phyloP scores from a whole-genome alignment of 2,888 invertebrate species.

The Ariolimax columbianus region DNA sequence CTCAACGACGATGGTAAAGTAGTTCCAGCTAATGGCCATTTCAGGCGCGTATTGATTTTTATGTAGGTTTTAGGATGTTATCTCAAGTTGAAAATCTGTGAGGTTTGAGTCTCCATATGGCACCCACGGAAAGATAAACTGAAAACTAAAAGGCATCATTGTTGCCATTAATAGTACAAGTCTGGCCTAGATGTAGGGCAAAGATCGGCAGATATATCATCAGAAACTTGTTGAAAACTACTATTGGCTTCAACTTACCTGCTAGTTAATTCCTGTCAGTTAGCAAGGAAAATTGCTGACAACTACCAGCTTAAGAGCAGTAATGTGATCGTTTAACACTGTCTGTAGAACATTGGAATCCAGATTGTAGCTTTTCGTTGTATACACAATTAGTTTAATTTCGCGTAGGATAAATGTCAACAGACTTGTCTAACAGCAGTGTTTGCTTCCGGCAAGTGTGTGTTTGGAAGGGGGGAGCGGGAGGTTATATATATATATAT shows the following conservation, averaged over 20 bases:
- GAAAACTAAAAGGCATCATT: neutral
- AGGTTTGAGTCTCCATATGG: neutral
- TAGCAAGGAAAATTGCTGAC: neutral
- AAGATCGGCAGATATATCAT: neutral
- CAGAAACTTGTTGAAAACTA: neutral
- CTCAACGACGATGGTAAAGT: neutral
- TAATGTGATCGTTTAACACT: neutral
- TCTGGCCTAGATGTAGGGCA: neutral
- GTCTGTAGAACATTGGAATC: neutral
- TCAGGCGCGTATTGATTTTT: neutral
- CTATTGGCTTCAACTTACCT: neutral
- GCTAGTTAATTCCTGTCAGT: neutral
- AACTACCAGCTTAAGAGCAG: neutral
- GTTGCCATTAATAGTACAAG: neutral
- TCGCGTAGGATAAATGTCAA: neutral
- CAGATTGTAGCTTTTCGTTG: neutral
- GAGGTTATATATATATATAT: no score
- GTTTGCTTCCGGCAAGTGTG: no score
- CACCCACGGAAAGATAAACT: neutral
- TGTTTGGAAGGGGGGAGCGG: no score
- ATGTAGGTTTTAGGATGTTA: neutral
- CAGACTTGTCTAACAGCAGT: neutral
- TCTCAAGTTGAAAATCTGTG: neutral
- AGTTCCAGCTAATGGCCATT: neutral
- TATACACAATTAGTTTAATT: neutral